Percentiles rank a stretch among this genome's conserved stretches.
Evolutionary conservation across 2,888 invertebrate genomes (phyloP).

Genomic region (Romanomermis culicivorax): DNA sequence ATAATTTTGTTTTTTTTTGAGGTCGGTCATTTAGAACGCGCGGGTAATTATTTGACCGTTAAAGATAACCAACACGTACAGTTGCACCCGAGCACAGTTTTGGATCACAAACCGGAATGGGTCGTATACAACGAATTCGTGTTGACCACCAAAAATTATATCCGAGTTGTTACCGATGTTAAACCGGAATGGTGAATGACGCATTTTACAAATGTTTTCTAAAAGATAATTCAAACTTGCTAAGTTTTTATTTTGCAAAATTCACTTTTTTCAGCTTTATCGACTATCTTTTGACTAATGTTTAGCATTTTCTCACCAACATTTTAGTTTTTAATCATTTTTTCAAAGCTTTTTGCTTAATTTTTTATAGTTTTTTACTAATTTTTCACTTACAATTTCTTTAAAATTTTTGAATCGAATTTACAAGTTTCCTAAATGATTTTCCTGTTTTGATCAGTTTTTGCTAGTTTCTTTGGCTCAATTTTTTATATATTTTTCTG

Average conservation of each 20-base stretch:
- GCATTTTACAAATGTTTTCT: slow-evolving; percentile 4
- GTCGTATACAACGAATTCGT: slow-evolving; percentile 99
- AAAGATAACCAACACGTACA: slow-evolving; percentile 99
- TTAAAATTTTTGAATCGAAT: no score
- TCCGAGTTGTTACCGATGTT: slow-evolving; percentile 90
- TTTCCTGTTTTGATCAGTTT: no score
- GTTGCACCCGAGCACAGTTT: slow-evolving; percentile 89
- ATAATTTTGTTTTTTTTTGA: no score
- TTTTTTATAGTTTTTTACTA: no score
- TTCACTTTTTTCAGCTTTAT: neutral
- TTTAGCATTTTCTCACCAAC: no score
- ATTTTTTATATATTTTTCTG: no score
- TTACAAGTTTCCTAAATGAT: no score
- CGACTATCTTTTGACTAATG: no score
- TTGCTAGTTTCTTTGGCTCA: no score
- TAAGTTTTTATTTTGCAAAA: neutral
- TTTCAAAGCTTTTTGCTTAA: no score
- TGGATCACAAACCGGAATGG: slow-evolving; percentile 99
- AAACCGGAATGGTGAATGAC: slow-evolving; percentile 54
- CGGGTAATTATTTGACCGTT: slow-evolving; percentile 91
- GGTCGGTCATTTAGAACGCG: slow-evolving; percentile 87
- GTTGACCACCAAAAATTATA: slow-evolving; percentile 96
- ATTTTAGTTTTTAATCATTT: no score
- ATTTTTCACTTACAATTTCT: no score
- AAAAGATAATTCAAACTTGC: neutral